phyloP scores from a whole-genome alignment of 2,797 vertebrate genomes.

The Denticeps clupeoides region DNA sequence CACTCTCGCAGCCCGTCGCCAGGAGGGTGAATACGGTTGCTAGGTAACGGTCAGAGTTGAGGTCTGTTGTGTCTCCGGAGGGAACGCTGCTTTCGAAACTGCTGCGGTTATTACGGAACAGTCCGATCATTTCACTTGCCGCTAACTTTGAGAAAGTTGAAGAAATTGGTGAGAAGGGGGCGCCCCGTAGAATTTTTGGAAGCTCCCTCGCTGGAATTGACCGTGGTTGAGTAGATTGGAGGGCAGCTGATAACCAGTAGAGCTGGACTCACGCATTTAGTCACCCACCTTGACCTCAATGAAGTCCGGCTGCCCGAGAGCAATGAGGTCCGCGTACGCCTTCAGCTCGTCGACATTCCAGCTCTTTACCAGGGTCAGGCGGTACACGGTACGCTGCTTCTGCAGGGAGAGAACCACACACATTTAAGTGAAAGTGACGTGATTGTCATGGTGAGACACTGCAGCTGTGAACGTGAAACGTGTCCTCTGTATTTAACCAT shows the following conservation, averaged over 20 bases:
- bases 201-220: too few species aligned
- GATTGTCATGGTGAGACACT: too few species aligned
- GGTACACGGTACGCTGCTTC: slow-evolving; percentile 87
- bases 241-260: background rate
- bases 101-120: too few species aligned
- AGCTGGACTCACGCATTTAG: background rate
- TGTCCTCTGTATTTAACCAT: too few species aligned
- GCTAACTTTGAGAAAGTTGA: too few species aligned
- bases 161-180: background rate
- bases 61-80: slow-evolving; percentile 15
- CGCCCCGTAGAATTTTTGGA: too few species aligned
- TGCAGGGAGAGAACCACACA: slow-evolving; percentile 32
- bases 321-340: slow-evolving; percentile 77
- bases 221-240: too few species aligned
- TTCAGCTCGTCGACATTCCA: slow-evolving; percentile 92
- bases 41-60: slow-evolving; percentile 36
- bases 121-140: too few species aligned
- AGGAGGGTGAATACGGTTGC: slow-evolving; percentile 33
- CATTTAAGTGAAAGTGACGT: too few species aligned
- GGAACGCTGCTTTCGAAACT: too few species aligned
- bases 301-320: slow-evolving; percentile 82
- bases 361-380: slow-evolving; percentile 85
- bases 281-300: slow-evolving; percentile 81
- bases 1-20: slow-evolving; percentile 24
- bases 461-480: too few species aligned